A percentile compares a stretch with the other conserved stretches of the same genome.
These are phyloP conservation scores for Paratilapia polleni DNA, from an alignment of 2,113 vertebrate genomes.

Conservation along the genomic window DNA sequence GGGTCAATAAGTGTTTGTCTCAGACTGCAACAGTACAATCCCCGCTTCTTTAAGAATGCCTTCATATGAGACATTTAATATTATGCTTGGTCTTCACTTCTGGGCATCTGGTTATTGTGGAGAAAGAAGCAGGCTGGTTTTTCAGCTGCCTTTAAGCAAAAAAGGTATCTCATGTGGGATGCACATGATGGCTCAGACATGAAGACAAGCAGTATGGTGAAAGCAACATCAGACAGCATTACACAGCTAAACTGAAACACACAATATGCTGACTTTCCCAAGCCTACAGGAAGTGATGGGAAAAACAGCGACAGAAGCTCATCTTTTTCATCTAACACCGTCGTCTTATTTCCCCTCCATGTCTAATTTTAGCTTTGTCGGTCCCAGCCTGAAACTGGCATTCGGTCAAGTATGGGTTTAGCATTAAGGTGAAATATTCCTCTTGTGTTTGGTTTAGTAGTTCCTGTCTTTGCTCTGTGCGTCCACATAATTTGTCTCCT, in stretches of 20 bases:
- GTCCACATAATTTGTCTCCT: slow-evolving; percentile 44
- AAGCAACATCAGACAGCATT: not conserved
- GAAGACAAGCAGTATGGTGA: not conserved
- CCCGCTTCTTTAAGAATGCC: slow-evolving; percentile 14
- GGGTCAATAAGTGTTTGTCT: slow-evolving; percentile 28
- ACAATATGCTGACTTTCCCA: not conserved
- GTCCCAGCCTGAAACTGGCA: slow-evolving; percentile 1
- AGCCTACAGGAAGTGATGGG: slow-evolving; percentile 8
- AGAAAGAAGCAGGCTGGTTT: slow-evolving; percentile 23
- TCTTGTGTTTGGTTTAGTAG: slow-evolving; percentile 54
- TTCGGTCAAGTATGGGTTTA: slow-evolving; percentile 31
- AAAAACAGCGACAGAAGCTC: slow-evolving; percentile 27
- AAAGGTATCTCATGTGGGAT: slow-evolving; percentile 28
- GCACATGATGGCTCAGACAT: slow-evolving; percentile 38
- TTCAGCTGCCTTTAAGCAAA: slow-evolving; percentile 27
- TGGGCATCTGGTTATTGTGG: slow-evolving; percentile 36
- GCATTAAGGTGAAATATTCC: slow-evolving; percentile 57
- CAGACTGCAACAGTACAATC: slow-evolving; percentile 14
- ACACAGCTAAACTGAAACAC: not conserved
- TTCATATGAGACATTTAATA: slow-evolving; percentile 29
- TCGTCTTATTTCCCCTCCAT: slow-evolving; percentile 4
- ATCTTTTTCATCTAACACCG: slow-evolving; percentile 27
- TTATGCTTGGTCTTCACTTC: slow-evolving; percentile 27
- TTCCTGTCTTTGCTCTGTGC: slow-evolving; percentile 48
- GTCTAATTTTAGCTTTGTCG: slow-evolving; percentile 43